Evolutionary conservation across 2,797 vertebrate genomes (phyloP).

Genomic region (Crenuchus spilurus): DNA sequence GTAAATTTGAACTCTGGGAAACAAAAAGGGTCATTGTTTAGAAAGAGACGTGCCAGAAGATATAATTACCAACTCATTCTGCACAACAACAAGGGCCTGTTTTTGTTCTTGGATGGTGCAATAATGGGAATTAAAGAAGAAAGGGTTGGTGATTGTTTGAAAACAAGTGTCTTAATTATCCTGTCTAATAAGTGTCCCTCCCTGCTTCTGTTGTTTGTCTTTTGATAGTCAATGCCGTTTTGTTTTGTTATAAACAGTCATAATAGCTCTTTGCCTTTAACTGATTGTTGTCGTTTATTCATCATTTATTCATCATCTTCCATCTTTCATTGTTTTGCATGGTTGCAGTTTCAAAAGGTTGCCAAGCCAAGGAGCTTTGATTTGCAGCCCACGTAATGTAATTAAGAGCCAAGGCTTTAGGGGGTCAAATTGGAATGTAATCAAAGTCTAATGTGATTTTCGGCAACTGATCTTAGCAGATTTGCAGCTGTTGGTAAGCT

Average conservation of each 20-base stretch:
- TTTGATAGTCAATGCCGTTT: not conserved
- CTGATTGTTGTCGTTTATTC: conserved; percentile 17
- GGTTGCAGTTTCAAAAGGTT: conserved; percentile 3
- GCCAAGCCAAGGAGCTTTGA: conserved; percentile 9
- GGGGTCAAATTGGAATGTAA: conserved; percentile 21
- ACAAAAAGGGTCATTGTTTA: conserved; percentile 4
- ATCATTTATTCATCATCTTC: conserved; percentile 18
- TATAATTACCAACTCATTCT: conserved; percentile 32
- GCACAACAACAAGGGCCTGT: conserved; percentile 3
- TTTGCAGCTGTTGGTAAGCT: conserved; percentile 18
- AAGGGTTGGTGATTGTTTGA: conserved; percentile 2
- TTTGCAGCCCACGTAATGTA: conserved; percentile 6
- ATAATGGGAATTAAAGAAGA: conserved; percentile 17
- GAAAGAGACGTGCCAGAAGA: conserved; percentile 1
- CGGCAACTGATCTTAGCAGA: conserved; percentile 13
- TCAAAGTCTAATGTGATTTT: conserved; percentile 34
- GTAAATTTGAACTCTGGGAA: not conserved
- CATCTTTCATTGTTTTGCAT: not conserved
- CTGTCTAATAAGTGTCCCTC: conserved; percentile 21
- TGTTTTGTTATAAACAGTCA: conserved; percentile 26
- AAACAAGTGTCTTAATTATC: conserved; percentile 43
- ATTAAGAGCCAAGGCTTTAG: conserved; percentile 9
- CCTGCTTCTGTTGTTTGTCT: conserved; percentile 18
- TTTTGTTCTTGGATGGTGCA: conserved; percentile 20
- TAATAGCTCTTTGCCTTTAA: conserved; percentile 23